phyloP scores from a whole-genome alignment of 1,140 invertebrate genomes.

The Macrobrachium nipponense region DNA sequence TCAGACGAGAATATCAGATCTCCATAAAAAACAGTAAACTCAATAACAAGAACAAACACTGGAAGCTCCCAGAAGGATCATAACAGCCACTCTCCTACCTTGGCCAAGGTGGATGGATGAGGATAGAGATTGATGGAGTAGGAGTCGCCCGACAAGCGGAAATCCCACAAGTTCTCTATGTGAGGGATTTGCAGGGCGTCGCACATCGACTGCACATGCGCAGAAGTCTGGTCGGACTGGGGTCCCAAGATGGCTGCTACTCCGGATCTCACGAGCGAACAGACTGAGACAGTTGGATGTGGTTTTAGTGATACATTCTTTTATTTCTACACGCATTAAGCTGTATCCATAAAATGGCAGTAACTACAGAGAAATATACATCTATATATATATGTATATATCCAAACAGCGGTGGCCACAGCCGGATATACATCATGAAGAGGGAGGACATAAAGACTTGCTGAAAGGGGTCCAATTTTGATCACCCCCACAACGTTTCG shows the following conservation, averaged over 20 bases:
- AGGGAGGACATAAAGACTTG: too few species aligned
- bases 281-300: conserved; percentile 70
- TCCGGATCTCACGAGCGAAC: conserved; percentile 74
- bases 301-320: not conserved
- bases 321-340: not conserved
- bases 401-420: too few species aligned
- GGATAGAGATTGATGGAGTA: conserved; percentile 86
- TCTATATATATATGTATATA: not conserved
- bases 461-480: too few species aligned
- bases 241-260: conserved; percentile 87
- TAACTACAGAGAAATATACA: too few species aligned
- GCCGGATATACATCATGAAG: too few species aligned
- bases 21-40: too few species aligned
- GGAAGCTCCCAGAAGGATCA: not conserved
- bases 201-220: conserved; percentile 87
- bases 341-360: too few species aligned
- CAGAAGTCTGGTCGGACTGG: conserved; percentile 74
- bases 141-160: conserved; percentile 73
- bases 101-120: conserved; percentile 67
- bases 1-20: too few species aligned
- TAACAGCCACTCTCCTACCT: conserved; percentile 11
- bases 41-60: too few species aligned
- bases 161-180: conserved; percentile 79
- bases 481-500: too few species aligned
- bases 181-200: conserved; percentile 89